These are phyloP conservation scores for Pandemis heparana DNA, from an alignment of 2,888 invertebrate genomes.

Conservation along the genomic window DNA sequence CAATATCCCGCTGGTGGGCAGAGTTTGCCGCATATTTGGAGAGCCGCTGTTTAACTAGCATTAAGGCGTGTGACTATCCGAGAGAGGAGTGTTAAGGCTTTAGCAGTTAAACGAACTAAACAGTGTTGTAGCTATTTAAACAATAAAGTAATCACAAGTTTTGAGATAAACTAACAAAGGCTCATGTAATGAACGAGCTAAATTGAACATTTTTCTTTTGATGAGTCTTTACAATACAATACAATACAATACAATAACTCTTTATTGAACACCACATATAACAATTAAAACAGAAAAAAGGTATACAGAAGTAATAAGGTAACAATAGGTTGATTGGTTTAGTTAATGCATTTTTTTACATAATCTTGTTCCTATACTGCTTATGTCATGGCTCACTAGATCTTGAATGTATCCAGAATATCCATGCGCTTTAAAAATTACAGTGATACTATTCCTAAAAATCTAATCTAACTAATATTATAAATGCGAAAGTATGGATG, in stretches of 20 bases:
- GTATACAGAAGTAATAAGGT: too few relatives aligned
- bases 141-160: background rate
- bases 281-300: too few relatives aligned
- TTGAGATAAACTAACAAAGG: background rate
- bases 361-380: background rate
- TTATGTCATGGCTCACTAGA: too few relatives aligned
- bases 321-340: too few relatives aligned
- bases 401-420: too few relatives aligned
- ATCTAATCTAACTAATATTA: too few relatives aligned
- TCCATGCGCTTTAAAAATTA: too few relatives aligned
- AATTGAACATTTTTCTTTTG: background rate
- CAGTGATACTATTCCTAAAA: too few relatives aligned
- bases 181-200: background rate
- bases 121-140: background rate
- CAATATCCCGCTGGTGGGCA: conserved; percentile 13
- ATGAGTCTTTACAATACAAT: background rate
- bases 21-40: conserved; percentile 17
- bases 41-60: conserved; percentile 28
- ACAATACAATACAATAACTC: too few relatives aligned
- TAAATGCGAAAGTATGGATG: too few relatives aligned
- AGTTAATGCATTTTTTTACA: too few relatives aligned
- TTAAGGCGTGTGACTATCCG: conserved; percentile 9
- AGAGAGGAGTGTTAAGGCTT: background rate
- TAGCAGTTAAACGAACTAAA: background rate
- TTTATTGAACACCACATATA: too few relatives aligned